Percentiles rank a stretch among this genome's conserved stretches.
Evolutionary conservation across 2,113 vertebrate species (phyloP).

Genomic region (Centropus unirufus): DNA sequence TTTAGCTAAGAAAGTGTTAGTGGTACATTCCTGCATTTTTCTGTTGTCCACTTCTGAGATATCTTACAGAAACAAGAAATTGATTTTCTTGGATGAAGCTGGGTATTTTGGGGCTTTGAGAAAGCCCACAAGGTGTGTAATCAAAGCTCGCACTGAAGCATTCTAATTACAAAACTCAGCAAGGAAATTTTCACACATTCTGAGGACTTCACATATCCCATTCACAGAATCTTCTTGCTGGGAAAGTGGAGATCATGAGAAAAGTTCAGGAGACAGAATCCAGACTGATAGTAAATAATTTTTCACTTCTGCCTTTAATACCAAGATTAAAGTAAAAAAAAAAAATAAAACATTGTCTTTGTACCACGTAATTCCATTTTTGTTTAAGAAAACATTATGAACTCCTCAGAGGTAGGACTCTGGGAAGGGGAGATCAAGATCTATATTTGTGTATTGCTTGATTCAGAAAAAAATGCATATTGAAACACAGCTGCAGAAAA

Average conservation of each 20-base stretch:
- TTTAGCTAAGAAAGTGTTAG: background rate
- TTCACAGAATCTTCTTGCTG: constrained; percentile 48
- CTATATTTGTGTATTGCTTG: background rate
- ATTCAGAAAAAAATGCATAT: constrained; percentile 36
- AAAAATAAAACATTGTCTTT: background rate
- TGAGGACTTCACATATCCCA: constrained; percentile 56
- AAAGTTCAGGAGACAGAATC: constrained; percentile 39
- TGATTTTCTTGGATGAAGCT: constrained; percentile 36
- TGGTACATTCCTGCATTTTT: background rate
- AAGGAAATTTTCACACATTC: constrained; percentile 67
- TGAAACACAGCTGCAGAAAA: constrained; percentile 55
- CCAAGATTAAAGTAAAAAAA: background rate
- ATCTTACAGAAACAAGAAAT: constrained; percentile 6
- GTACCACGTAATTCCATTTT: constrained; percentile 25
- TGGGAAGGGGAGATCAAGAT: background rate
- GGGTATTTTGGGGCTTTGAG: background rate
- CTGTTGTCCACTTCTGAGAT: constrained; percentile 40
- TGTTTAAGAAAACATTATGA: background rate
- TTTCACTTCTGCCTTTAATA: constrained; percentile 17
- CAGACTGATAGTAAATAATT: background rate
- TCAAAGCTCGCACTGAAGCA: constrained; percentile 66
- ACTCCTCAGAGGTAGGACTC: background rate
- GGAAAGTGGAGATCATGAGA: constrained; percentile 23
- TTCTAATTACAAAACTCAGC: constrained; percentile 73
- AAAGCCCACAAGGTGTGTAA: constrained; percentile 26